Evolutionary conservation across 2,797 vertebrate genomes (phyloP).

Genomic region (Hemitrygon akajei): DNA sequence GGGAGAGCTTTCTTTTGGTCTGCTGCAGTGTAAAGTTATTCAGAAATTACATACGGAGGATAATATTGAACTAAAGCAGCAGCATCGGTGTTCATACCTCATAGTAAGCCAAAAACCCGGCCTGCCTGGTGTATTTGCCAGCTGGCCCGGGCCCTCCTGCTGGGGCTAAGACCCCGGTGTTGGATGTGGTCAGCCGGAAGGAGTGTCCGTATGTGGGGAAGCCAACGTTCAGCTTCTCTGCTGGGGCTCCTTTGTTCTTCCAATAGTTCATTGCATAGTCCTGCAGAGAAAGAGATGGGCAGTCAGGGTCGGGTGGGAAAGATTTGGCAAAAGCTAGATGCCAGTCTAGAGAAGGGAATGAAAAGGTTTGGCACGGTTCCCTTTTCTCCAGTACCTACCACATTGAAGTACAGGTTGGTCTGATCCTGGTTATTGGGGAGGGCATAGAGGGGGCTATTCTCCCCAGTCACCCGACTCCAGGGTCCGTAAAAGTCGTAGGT

Average conservation of each 20-base stretch:
- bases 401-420: background rate
- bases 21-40: background rate
- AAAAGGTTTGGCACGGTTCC: too few species aligned
- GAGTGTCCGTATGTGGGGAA: constrained; percentile 64
- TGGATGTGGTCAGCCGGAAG: constrained; percentile 50
- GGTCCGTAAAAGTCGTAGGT: constrained; percentile 62
- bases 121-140: constrained; percentile 67
- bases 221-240: constrained; percentile 59
- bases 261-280: constrained; percentile 51
- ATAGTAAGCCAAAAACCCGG: constrained; percentile 71
- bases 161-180: constrained; percentile 58
- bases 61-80: background rate
- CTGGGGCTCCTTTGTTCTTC: constrained; percentile 51
- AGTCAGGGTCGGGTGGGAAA: too few species aligned
- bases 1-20: background rate
- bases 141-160: constrained; percentile 60
- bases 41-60: background rate
- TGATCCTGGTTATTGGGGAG: constrained; percentile 47
- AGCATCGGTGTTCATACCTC: constrained; percentile 55
- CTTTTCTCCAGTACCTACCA: background rate
- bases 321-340: background rate
- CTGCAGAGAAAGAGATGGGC: constrained; percentile 42
- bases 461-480: constrained; percentile 60
- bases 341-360: background rate
- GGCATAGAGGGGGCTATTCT: constrained; percentile 63